Base-by-base conservation (phyloP, 2,113 vertebrate species). In the Galbula dea region DNA sequence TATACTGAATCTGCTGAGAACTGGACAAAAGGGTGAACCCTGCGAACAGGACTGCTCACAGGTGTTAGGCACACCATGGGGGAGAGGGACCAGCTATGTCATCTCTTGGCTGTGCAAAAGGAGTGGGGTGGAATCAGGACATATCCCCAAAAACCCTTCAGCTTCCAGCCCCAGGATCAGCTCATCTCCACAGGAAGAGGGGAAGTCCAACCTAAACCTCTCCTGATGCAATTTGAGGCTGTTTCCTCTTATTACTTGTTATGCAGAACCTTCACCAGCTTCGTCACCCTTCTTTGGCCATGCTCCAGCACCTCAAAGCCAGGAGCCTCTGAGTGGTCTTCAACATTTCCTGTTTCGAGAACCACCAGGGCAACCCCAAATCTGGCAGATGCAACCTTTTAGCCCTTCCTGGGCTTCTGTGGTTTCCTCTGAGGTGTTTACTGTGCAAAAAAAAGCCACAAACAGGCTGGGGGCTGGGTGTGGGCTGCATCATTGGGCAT, bases 381-480 rank as follows among this genome's bases (percentile, higher is more conserved):
- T 21, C 12, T 78, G 22, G 26, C 32, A 81, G 39, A 41, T 4
- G 2, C 8, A 81, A 41, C 32, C 4, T 1, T 18, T 52, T 49
- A 39, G 29, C 51, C 26, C 29, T 49, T 69, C 26, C 55, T 75
- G 55, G 30, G 23, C 12, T 75, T 32, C 39, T 18, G 6, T 75
- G 48, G 19, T 30, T 89, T 37, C 46, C 29, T 90, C 48, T 2
- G 0, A 76, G 19, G 26, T 26, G n/a, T 80, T 46, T 63, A 16
- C 54, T n/a, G 52, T 45, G 34, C 37, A 54, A 62, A 65, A 84
- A 10, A 14, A 54, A 41, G 15, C 41, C 45, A 48, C n/a, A 61
- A 32, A 27, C 9, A 21, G 27, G 34, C 27, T 39, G 15, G 3
- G 17, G 30, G 26, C n/a, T 52, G 58, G n/a, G 15, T 0, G 0